Percentiles rank a stretch among this genome's conserved stretches.
Conservation (phyloP, 2,113 vertebrate genomes). For the Bothrops jararaca region DNA sequence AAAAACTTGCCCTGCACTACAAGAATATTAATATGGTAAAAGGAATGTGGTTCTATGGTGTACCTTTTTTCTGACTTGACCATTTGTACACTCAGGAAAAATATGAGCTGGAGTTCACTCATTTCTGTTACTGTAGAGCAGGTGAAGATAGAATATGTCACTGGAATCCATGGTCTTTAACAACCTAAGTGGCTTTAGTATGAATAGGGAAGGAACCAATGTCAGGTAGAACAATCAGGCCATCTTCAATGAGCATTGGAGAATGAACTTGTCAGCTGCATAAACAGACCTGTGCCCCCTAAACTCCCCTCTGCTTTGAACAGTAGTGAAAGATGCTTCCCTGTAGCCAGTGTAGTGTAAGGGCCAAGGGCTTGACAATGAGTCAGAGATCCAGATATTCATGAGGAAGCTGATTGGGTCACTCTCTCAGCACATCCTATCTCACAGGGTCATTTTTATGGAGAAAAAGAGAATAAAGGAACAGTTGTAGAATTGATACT, state of each 20-base stretch:
- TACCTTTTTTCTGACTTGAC: neutral
- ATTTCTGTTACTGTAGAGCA: neutral
- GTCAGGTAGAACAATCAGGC: neutral
- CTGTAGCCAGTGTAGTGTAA: neutral
- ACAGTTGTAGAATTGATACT: neutral
- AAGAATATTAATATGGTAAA: neutral
- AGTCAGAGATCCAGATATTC: neutral
- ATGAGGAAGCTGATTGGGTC: neutral
- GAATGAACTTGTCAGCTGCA: neutral
- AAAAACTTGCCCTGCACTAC: neutral
- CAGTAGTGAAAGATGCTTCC: neutral
- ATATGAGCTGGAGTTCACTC: neutral
- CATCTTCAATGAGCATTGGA: neutral
- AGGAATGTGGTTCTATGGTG: neutral
- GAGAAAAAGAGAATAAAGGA: neutral
- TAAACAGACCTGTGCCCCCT: neutral
- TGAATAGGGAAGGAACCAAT: neutral
- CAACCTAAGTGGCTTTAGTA: neutral
- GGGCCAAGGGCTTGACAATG: neutral
- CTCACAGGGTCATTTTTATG: neutral
- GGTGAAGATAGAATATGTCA: neutral
- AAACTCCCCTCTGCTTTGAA: neutral
- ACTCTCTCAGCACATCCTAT: neutral
- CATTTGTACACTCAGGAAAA: neutral
- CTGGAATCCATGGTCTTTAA: neutral